Percentiles rank a stretch among this genome's conserved stretches.
These are phyloP conservation scores for Pygoscelis adeliae DNA, from an alignment of 2,113 vertebrate genomes.

Conservation along the genomic window DNA sequence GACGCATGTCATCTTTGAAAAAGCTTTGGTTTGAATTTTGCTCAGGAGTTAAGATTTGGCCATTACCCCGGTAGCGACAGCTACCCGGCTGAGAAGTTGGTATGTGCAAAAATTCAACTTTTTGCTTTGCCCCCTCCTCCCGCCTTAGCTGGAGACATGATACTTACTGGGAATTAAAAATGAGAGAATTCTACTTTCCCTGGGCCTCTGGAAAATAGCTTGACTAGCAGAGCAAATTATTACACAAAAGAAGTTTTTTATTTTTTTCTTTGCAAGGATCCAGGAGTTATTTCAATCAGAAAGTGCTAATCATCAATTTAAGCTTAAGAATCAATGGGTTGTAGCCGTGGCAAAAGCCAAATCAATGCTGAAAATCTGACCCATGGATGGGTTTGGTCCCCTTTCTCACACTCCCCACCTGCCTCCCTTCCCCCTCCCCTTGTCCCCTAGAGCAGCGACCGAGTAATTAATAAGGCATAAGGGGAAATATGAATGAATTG, in stretches of 20 bases:
- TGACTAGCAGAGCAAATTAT: conserved; percentile 29
- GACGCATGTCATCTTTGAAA: background rate
- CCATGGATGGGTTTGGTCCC: conserved; percentile 21
- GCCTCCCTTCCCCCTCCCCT: conserved; percentile 40
- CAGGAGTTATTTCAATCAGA: conserved; percentile 43
- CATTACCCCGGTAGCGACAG: background rate
- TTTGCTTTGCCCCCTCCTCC: background rate
- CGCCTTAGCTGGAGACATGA: background rate
- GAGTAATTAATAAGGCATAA: conserved; percentile 74
- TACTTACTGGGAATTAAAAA: background rate
- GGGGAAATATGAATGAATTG: conserved; percentile 78
- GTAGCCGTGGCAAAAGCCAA: conserved; percentile 42
- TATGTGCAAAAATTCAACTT: background rate
- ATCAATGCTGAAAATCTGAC: conserved; percentile 61
- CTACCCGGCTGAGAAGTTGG: background rate
- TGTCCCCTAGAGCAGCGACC: background rate
- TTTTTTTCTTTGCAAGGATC: background rate
- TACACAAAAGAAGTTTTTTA: background rate
- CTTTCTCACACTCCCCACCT: conserved; percentile 69
- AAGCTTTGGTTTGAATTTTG: background rate
- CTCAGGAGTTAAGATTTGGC: background rate
- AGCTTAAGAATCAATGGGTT: conserved; percentile 40
- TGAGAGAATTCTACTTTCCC: background rate
- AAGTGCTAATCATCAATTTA: conserved; percentile 49
- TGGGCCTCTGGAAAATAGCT: background rate